Percentiles rank a stretch among this genome's conserved stretches.
Evolutionary conservation across 2,888 invertebrate genomes (phyloP).

Genomic region (Pollenia amentaria): DNA sequence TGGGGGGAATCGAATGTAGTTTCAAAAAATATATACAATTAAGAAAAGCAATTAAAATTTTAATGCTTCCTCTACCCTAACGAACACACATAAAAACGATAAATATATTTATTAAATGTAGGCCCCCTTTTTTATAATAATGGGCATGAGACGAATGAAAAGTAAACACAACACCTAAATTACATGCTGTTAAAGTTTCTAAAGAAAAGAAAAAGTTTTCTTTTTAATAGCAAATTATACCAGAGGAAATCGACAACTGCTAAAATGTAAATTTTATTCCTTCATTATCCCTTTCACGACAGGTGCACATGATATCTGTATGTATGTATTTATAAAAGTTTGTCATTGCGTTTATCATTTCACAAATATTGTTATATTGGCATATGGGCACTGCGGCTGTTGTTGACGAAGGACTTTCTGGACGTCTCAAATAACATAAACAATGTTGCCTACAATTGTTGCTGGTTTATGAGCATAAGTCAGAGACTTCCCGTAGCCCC

Average conservation of each 20-base stretch:
- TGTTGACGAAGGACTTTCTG: no score
- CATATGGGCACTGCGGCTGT: no score
- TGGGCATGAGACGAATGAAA: neutral
- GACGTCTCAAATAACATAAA: no score
- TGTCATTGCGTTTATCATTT: no score
- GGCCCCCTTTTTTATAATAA: neutral
- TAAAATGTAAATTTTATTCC: neutral
- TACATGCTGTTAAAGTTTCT: neutral
- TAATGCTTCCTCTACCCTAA: neutral
- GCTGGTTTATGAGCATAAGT: no score
- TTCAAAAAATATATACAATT: neutral
- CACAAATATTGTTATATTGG: no score
- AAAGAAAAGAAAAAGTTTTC: neutral
- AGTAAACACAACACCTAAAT: neutral
- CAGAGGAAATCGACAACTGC: neutral
- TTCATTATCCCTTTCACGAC: no score
- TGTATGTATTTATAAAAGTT: no score
- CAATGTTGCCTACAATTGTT: no score
- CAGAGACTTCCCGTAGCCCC: no score
- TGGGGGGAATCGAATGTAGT: no score
- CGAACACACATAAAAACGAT: neutral
- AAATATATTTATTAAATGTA: constrained; percentile 11
- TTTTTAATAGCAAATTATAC: neutral
- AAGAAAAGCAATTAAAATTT: constrained; percentile 5
- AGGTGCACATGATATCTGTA: no score